Evolutionary conservation across 2,888 invertebrate species (phyloP).

Genomic region (Drosophila melanosoma): DNA sequence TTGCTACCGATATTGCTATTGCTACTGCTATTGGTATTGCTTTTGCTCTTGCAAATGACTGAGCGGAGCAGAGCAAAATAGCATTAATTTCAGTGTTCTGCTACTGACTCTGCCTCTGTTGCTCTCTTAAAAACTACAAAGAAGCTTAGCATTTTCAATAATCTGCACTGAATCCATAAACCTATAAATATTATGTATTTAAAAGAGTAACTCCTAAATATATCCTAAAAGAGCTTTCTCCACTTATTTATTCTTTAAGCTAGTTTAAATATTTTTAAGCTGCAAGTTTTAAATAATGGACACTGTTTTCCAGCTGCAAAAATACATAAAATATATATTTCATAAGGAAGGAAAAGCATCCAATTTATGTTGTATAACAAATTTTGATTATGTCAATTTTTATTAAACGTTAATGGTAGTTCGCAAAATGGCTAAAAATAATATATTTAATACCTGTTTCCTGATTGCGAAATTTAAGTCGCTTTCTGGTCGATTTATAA

Average conservation of each 20-base stretch:
- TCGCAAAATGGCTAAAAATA: not conserved
- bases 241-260: not conserved
- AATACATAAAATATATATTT: not conserved
- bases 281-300: not conserved
- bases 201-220: not conserved
- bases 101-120: not conserved
- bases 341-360: conserved; percentile 6
- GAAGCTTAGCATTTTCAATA: not conserved
- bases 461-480: conserved; percentile 11
- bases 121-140: not conserved
- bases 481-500: conserved; percentile 13
- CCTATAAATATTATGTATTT: too few species aligned
- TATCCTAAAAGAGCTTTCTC: not conserved
- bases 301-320: not conserved
- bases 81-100: not conserved
- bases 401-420: not conserved
- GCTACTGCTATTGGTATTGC: not conserved
- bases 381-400: not conserved
- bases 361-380: not conserved
- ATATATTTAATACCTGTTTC: conserved; percentile 5
- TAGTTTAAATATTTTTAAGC: not conserved
- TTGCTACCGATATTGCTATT: not conserved
- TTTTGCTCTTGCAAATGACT: not conserved
- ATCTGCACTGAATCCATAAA: too few species aligned
- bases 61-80: not conserved